Evolutionary conservation across 2,888 invertebrate genomes (phyloP).

Genomic region (Thereva nobilitata): DNA sequence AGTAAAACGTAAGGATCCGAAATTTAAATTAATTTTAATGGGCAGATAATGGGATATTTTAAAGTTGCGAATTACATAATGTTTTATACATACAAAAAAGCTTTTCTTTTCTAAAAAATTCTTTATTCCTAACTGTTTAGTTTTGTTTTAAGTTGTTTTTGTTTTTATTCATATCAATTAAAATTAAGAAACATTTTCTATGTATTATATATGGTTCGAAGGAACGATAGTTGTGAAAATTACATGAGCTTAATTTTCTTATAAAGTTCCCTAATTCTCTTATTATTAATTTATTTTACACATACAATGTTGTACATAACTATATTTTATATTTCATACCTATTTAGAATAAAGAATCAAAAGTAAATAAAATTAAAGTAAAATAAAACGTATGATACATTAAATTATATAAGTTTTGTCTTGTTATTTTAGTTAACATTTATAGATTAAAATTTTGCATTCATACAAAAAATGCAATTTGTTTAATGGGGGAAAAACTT

Average conservation of each 20-base stretch:
- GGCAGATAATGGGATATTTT: slow-evolving; percentile 5
- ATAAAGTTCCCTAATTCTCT: slow-evolving; percentile 23
- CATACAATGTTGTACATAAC: slow-evolving; percentile 29
- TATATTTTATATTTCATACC: slow-evolving; percentile 8
- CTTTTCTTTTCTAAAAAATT: slow-evolving; percentile 25
- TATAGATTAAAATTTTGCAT: no score
- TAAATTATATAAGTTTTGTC: background rate
- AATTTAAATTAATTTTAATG: background rate
- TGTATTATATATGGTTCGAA: slow-evolving; percentile 19
- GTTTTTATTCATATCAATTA: background rate
- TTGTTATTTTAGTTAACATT: no score
- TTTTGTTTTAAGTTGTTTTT: slow-evolving; percentile 13
- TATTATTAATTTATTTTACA: slow-evolving; percentile 22
- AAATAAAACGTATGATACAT: slow-evolving; percentile 6
- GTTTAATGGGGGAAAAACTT: no score
- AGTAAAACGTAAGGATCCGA: background rate
- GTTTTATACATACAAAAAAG: slow-evolving; percentile 25
- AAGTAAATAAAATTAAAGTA: slow-evolving; percentile 10
- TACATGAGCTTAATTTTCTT: slow-evolving; percentile 20
- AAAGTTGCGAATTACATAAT: slow-evolving; percentile 19
- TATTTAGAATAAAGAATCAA: slow-evolving; percentile 11
- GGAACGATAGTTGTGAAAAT: slow-evolving; percentile 34
- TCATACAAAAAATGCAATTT: no score
- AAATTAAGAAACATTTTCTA: slow-evolving; percentile 30
- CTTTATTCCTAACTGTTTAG: slow-evolving; percentile 27